Evolutionary conservation across 1,140 invertebrate species (phyloP), one percentile per base, ranked within the genome.

Genomic region (Neomicropteryx cornuta): DNA sequence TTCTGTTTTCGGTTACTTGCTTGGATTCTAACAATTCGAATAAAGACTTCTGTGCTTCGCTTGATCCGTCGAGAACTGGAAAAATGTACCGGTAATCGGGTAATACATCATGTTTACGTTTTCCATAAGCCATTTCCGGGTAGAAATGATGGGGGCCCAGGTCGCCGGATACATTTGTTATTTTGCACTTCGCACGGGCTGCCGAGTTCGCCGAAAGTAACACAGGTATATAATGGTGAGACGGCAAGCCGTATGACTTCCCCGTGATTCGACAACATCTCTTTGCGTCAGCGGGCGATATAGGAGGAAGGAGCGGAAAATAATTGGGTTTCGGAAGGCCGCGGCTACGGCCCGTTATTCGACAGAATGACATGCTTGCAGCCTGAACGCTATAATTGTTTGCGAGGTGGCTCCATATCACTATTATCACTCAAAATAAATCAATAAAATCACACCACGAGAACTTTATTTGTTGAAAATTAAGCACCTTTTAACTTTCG

Each of bases 291-390:
- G 80, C 81, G 3, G 84, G 83, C 33, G 82, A 84, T 38, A 87
- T 81, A 0, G 83, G 79, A 13, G 83, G 83, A 19, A 88, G 62
- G 18, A 89, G 65, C 2, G 86, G 85, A 49, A 88, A 83, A 55
- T 88, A 88, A 61, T 87, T 84, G 20, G 83, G 79, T 47, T 85
- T 81, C 27, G 83, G 82, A 43, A 88, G 72, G 44, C 81, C 82
- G 28, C 82, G 71, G 56, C 81, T 83, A 47, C 74, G 76, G 21
- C 82, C 84, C 21, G 85, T 88, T 40, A 89, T 87, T 58, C 84
- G 77, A 62, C 84, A 87, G 55, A 75, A 83, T 31, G 80, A 79
- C 72, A 81, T 76, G n/a, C n/a, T n/a, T n/a, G n/a, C n/a, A n/a
- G n/a, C n/a, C n/a, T n/a, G n/a, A n/a, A n/a, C n/a, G n/a, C n/a